Base-by-base conservation (phyloP, 2,797 vertebrate species). In the Pteronotus mesoamericanus region DNA sequence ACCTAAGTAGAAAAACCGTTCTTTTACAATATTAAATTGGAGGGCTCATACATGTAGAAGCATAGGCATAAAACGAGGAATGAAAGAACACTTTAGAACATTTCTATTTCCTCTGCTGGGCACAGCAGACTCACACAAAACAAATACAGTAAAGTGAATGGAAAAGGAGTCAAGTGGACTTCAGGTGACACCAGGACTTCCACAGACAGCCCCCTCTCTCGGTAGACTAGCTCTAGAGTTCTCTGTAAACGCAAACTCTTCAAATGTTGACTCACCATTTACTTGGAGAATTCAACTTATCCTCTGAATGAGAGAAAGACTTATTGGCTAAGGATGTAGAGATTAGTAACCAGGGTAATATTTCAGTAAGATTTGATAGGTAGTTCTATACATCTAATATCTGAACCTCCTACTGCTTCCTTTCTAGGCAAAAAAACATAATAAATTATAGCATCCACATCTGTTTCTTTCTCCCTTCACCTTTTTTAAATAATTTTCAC, bases 141-240 rank as follows among this genome's bases (percentile, higher is more conserved):
- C 19, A 66, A 78, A 53, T 9, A 24, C 0, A 55, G 9, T 22
- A 48, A 1, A 57, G 34, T 22, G 11, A 55, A 66, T 32, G 59
- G 51, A 86, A 95, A 94, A 92, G 46, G 66, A 94, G 32, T 66
- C 57, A 57, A 87, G 19, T 8, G 37, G 88, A 79, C 32, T 92
- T 75, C 15, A 84, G 32, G 19, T 51, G 34, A 61, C 10, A 44
- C 48, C 32, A 59, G 19, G 16, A 77, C 51, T 48, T 90, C 59
- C 8, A 66, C 14, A 64, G 39, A 94, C 0, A 69, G 37, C n/a
- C 71, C 85, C 48, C 55, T 71, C 39, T 72, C 22, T 2, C 39
- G 37, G 59, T 5, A 34, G 18, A 37, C 0, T 18, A 14, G n/a
- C 37, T 91, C 66, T 46, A 91, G 74, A 79, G 7, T 15, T 84